phyloP scores from a whole-genome alignment of 2,888 invertebrate species.

The Pristionchus exspectatus region DNA sequence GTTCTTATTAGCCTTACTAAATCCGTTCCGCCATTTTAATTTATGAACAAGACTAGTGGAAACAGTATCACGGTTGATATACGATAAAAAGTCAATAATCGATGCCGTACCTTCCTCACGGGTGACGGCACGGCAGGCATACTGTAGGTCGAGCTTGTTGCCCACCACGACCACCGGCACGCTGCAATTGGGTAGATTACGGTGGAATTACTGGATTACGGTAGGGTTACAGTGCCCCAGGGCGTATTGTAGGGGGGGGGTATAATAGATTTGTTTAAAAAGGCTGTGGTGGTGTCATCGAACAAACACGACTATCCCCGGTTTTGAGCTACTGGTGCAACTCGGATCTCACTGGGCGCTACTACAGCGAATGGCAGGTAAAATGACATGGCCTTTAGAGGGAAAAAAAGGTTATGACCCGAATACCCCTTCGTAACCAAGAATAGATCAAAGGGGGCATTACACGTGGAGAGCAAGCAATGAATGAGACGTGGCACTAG shows the following conservation, averaged over 20 bases:
- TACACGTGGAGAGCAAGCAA: background rate
- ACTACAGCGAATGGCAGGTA: no score
- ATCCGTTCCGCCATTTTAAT: no score
- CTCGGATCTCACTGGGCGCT: no score
- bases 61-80: background rate
- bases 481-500: background rate
- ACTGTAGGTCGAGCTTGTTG: conserved; percentile 93
- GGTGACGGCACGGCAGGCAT: conserved; percentile 79
- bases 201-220: background rate
- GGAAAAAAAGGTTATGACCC: no score
- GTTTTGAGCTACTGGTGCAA: no score
- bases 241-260: no score
- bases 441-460: background rate
- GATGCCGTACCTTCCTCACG: conserved; percentile 57
- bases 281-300: no score
- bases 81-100: background rate
- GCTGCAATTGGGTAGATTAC: conserved; percentile 82
- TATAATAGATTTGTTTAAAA: no score
- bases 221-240: background rate
- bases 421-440: background rate
- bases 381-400: no score
- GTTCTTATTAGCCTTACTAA: no score
- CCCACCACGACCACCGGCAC: conserved; percentile 97
- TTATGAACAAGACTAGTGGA: no score
- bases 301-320: no score